These are phyloP conservation scores for Alouatta palliata DNA, from an alignment of 2,113 vertebrate species.

Conservation along the genomic window DNA sequence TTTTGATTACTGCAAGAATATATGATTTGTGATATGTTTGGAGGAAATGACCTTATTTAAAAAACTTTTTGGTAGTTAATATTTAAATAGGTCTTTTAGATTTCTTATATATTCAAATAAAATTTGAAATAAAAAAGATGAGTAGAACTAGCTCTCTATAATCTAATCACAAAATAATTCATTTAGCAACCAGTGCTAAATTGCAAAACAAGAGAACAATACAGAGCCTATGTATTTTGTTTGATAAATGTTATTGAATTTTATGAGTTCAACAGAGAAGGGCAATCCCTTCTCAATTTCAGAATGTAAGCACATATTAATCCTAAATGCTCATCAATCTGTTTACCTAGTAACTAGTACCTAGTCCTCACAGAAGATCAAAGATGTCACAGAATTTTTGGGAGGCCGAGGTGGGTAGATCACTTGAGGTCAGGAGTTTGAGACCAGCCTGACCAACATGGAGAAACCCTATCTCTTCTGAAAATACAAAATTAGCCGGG, in stretches of 20 bases:
- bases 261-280: background rate
- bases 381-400: background rate
- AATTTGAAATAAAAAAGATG: background rate
- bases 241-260: conserved; percentile 29
- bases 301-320: conserved; percentile 36
- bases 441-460: too few relatives aligned
- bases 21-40: background rate
- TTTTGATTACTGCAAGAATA: background rate
- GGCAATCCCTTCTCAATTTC: background rate
- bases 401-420: too few relatives aligned
- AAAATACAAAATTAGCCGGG: too few relatives aligned
- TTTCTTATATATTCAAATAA: conserved; percentile 47
- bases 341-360: background rate
- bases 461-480: too few relatives aligned
- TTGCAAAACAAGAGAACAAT: background rate
- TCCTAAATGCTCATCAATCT: background rate
- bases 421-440: too few relatives aligned
- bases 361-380: background rate
- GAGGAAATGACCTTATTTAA: background rate
- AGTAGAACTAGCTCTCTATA: background rate
- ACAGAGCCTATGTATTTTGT: background rate
- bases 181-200: background rate
- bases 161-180: background rate
- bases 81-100: background rate
- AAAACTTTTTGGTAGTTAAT: background rate